Conservation (phyloP, 2,113 vertebrate species). For the Malurus elegans region DNA sequence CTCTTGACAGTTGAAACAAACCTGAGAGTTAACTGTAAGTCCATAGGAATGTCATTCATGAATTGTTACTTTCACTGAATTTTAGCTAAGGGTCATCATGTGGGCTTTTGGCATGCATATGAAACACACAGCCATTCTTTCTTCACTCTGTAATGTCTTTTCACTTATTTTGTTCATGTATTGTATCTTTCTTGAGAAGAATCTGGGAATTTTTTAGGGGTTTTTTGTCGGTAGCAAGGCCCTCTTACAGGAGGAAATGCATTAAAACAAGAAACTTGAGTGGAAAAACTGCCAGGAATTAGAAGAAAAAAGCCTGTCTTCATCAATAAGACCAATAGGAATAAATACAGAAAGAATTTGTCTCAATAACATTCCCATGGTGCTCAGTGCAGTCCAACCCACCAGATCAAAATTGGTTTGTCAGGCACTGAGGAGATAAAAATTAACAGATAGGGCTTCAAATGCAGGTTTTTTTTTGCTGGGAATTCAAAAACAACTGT, state of each 20-base stretch:
- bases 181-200: neutral
- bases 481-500: neutral
- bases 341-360: neutral
- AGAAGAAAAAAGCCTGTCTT: neutral
- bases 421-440: neutral
- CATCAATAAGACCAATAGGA: neutral
- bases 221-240: neutral
- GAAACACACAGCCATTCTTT: neutral
- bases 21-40: conserved; percentile 1
- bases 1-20: conserved; percentile 35
- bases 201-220: neutral
- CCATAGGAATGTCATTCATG: neutral
- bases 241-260: neutral
- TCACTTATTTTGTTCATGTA: neutral
- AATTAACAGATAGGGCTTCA: neutral
- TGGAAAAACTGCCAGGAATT: neutral
- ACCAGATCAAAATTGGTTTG: neutral
- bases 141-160: neutral
- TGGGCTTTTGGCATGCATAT: neutral
- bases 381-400: neutral
- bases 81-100: neutral
- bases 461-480: neutral
- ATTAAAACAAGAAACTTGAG: neutral
- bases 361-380: neutral
- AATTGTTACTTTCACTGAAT: neutral